A percentile compares a stretch with the other conserved stretches of the same genome.
Conservation (phyloP, 2,888 invertebrate genomes). For the Tetrapedia diversipes region DNA sequence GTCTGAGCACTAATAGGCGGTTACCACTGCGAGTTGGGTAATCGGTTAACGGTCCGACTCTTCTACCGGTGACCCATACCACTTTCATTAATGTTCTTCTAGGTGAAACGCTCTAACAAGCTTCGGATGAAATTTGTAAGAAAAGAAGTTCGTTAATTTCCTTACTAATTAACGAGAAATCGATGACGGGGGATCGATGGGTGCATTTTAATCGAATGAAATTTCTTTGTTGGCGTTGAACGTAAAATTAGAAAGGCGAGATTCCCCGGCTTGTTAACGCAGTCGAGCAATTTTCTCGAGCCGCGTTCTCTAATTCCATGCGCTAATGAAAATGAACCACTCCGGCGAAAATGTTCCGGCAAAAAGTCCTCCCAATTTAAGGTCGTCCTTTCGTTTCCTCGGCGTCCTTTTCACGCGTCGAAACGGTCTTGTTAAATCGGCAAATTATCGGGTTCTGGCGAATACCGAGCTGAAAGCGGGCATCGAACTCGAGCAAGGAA, state of each 20-base stretch:
- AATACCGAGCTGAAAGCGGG: background rate
- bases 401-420: constrained; percentile 1
- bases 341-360: constrained; percentile 19
- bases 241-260: constrained; percentile 11
- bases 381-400: background rate
- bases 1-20: background rate
- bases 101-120: constrained; percentile 57
- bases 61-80: background rate
- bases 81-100: constrained; percentile 34
- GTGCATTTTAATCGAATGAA: constrained; percentile 46
- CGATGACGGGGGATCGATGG: constrained; percentile 1
- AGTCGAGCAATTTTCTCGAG: constrained; percentile 39
- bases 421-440: constrained; percentile 6
- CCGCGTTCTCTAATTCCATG: constrained; percentile 10
- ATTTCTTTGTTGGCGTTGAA: constrained; percentile 42
- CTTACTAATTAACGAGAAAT: constrained; percentile 56
- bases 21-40: background rate
- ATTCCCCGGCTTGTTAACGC: constrained; percentile 44
- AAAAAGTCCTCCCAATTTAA: constrained; percentile 47
- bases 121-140: constrained; percentile 37
- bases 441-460: background rate
- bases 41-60: background rate
- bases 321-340: constrained; percentile 34
- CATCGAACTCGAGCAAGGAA: background rate
- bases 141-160: constrained; percentile 47